Conservation (phyloP, 2,113 vertebrate species). For the Piliocolobus tephrosceles region DNA sequence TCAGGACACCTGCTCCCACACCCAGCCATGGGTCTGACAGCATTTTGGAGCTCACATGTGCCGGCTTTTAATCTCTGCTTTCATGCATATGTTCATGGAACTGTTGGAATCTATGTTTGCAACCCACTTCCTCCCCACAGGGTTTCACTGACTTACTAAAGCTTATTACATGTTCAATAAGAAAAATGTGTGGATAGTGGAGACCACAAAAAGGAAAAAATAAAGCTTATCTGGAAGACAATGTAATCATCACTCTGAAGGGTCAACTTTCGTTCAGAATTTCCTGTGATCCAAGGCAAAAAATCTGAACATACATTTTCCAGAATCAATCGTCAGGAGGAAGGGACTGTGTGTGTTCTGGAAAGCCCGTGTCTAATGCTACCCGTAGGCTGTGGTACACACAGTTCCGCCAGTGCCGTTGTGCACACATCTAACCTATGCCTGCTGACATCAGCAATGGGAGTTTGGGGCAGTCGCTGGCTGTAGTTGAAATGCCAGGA, state of each 20-base stretch:
- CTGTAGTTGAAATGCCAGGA: accelerated
- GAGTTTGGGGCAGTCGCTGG: accelerated
- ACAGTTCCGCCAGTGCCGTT: accelerated
- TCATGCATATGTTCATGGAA: accelerated
- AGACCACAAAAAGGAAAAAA: background rate
- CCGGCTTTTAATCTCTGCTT: background rate
- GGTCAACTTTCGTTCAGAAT: too few relatives aligned
- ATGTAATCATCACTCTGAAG: accelerated
- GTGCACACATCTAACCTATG: accelerated
- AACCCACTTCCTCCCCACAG: background rate
- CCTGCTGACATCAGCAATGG: accelerated
- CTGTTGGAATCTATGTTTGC: accelerated
- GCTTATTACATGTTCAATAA: accelerated
- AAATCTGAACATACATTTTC: background rate
- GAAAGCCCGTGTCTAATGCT: too few relatives aligned
- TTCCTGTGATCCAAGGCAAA: background rate
- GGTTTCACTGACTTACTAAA: too few relatives aligned
- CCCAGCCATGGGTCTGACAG: accelerated
- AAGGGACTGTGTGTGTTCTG: accelerated
- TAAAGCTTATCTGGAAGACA: background rate
- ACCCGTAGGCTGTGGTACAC: background rate
- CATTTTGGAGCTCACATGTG: background rate
- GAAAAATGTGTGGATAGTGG: background rate
- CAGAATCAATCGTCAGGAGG: background rate
- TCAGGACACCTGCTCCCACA: accelerated